Conservation (phyloP, 1,140 invertebrate genomes). For the Trissolcus basalis region DNA sequence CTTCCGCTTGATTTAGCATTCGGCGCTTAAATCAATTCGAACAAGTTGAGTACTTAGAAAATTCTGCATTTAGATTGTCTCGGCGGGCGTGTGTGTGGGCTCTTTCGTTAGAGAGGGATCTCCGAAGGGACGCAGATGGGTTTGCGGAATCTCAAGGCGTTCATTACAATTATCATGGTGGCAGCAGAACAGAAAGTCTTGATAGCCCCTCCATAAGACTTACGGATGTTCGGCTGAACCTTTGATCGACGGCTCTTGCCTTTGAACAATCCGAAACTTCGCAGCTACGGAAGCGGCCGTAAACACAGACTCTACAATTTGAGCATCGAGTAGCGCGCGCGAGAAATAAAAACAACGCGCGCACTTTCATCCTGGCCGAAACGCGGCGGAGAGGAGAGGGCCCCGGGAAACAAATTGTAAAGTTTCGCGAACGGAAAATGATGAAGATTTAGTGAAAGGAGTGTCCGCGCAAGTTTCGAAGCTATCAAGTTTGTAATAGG, state of each 20-base stretch:
- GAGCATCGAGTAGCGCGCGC: slow-evolving; percentile 27
- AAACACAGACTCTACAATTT: slow-evolving; percentile 52
- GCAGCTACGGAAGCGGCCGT: slow-evolving; percentile 39
- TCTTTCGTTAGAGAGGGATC: slow-evolving; percentile 64
- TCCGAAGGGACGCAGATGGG: slow-evolving; percentile 72
- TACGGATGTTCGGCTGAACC: slow-evolving; percentile 43
- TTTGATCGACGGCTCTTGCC: slow-evolving; percentile 51
- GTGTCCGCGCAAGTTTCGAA: slow-evolving; percentile 52
- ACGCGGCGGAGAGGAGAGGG: neutral
- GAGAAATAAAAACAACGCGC: slow-evolving; percentile 33
- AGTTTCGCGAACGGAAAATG: slow-evolving; percentile 46
- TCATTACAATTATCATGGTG: slow-evolving; percentile 76
- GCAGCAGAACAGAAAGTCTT: slow-evolving; percentile 65
- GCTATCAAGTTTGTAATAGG: slow-evolving; percentile 61
- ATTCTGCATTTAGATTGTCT: slow-evolving; percentile 67
- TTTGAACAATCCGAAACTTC: slow-evolving; percentile 53
- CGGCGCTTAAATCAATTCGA: slow-evolving; percentile 77
- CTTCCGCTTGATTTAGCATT: slow-evolving; percentile 74
- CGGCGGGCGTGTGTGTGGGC: slow-evolving; percentile 29
- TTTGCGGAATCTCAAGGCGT: slow-evolving; percentile 72
- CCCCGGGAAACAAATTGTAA: slow-evolving; percentile 40
- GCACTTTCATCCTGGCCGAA: neutral
- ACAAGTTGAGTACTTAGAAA: slow-evolving; percentile 76
- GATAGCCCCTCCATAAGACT: slow-evolving; percentile 53
- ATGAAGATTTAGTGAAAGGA: slow-evolving; percentile 58